A percentile compares a stretch with the other conserved stretches of the same genome.
These are phyloP conservation scores for Myxocyprinus asiaticus DNA, from an alignment of 2,113 vertebrate species.

Conservation along the genomic window DNA sequence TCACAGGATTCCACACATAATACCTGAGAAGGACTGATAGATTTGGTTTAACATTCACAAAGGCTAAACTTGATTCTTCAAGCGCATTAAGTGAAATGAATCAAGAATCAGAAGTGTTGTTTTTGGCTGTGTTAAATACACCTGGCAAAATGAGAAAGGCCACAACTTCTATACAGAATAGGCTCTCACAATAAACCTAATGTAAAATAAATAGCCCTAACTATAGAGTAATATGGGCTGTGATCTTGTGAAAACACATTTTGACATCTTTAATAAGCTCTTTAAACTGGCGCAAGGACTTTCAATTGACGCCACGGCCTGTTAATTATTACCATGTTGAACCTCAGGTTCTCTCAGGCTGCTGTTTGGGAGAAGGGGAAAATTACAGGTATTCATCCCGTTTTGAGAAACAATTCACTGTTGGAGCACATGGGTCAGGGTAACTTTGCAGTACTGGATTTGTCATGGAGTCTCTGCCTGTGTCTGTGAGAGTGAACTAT, in stretches of 20 bases:
- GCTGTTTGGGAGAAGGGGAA: constrained; percentile 23
- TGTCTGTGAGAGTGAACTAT: constrained; percentile 27
- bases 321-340: constrained; percentile 29
- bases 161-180: constrained; percentile 3
- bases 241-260: constrained; percentile 44
- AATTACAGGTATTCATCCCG: background rate
- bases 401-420: constrained; percentile 20
- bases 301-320: constrained; percentile 28
- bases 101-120: constrained; percentile 42
- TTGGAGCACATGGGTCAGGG: constrained; percentile 14
- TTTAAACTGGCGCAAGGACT: constrained; percentile 17
- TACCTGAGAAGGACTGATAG: background rate
- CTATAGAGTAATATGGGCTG: constrained; percentile 30
- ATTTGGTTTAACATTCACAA: background rate
- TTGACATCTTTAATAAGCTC: constrained; percentile 37
- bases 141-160: background rate
- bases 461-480: constrained; percentile 17
- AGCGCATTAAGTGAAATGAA: constrained; percentile 14
- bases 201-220: constrained; percentile 46
- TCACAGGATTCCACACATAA: too few species aligned
- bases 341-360: background rate
- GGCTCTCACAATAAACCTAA: constrained; percentile 20
- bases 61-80: constrained; percentile 9
- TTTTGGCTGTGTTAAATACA: constrained; percentile 32
- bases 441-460: constrained; percentile 27